Conservation (phyloP, 2,797 vertebrate species). For the Yasuhikotakia modesta region DNA sequence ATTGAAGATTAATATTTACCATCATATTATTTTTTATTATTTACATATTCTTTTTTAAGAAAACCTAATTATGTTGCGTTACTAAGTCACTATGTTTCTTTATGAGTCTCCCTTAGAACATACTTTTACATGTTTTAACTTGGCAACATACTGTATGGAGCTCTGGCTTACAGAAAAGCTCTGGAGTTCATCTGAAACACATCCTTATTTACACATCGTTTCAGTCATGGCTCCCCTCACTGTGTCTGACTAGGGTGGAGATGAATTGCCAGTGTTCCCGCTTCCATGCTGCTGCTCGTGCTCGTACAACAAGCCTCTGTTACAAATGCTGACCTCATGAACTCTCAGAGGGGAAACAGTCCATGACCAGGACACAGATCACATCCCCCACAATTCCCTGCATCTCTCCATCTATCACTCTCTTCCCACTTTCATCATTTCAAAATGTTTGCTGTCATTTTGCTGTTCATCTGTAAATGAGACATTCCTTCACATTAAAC, state of each 20-base stretch:
- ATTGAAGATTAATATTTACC: no score
- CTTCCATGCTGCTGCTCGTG: constrained; percentile 19
- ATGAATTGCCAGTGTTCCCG: constrained; percentile 39
- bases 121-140: no score
- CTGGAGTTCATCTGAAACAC: constrained; percentile 26
- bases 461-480: constrained; percentile 20
- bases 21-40: no score
- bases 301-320: constrained; percentile 44
- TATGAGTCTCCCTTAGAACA: no score
- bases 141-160: background rate
- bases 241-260: constrained; percentile 24
- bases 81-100: no score
- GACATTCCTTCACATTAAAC: constrained; percentile 26
- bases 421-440: background rate
- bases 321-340: constrained; percentile 47
- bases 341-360: constrained; percentile 46
- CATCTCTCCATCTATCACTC: constrained; percentile 22
- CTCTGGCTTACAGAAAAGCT: constrained; percentile 14
- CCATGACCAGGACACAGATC: constrained; percentile 39
- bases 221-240: constrained; percentile 26
- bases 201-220: constrained; percentile 10
- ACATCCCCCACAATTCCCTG: constrained; percentile 30
- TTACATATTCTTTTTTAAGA: no score
- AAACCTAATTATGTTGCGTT: no score
- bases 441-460: constrained; percentile 19